phyloP scores from a whole-genome alignment of 92 coral and sea anemone species.

The Montipora capitata region DNA sequence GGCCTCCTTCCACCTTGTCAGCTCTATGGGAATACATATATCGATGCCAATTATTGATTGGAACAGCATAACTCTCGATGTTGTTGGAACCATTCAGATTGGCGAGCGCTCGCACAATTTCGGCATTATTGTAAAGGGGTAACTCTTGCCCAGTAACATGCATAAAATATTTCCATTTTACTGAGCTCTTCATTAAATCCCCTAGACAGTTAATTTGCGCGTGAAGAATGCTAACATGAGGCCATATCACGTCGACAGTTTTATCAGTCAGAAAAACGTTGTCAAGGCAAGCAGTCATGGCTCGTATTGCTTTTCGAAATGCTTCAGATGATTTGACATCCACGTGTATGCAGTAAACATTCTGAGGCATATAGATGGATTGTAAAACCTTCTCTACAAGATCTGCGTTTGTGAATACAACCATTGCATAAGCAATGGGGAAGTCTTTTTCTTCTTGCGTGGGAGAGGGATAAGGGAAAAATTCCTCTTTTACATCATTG shows the following conservation, averaged over 20 bases:
- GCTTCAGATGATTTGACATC: slow-evolving; percentile 29
- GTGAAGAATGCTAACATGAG: slow-evolving; percentile 14
- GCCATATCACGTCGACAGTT: slow-evolving; percentile 30
- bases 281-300: slow-evolving; percentile 35
- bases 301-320: slow-evolving; percentile 23
- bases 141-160: slow-evolving; percentile 25
- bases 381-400: slow-evolving; percentile 35
- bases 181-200: slow-evolving; percentile 7
- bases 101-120: slow-evolving; percentile 20
- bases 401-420: slow-evolving; percentile 25
- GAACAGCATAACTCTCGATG: slow-evolving; percentile 26
- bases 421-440: slow-evolving; percentile 45
- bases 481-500: background rate
- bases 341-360: slow-evolving; percentile 40
- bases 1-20: background rate
- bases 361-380: slow-evolving; percentile 28
- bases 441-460: slow-evolving; percentile 19
- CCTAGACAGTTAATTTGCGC: slow-evolving; percentile 32
- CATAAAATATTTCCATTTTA: slow-evolving; percentile 49
- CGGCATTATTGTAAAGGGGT: slow-evolving; percentile 21
- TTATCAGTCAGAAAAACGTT: slow-evolving; percentile 36
- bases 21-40: slow-evolving; percentile 4
- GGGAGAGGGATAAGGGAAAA: slow-evolving; percentile 19
- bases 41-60: background rate
- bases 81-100: slow-evolving; percentile 23